A percentile compares a stretch with the other conserved stretches of the same genome.
Conservation (phyloP, 2,113 vertebrate genomes). For the Seriola dumerili region DNA sequence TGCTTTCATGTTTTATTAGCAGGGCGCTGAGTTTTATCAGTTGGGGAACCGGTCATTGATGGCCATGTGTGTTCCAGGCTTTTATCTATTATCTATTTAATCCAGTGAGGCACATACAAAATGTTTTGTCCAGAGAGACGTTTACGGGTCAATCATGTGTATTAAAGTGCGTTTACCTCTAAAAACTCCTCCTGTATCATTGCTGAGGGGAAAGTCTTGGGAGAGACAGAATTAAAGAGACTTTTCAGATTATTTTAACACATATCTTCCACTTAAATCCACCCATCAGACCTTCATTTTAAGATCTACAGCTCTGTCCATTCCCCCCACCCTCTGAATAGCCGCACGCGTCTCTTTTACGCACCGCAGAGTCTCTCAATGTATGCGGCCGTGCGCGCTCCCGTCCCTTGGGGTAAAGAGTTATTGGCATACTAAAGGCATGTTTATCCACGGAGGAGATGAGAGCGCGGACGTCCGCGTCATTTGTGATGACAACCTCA, state of each 20-base stretch:
- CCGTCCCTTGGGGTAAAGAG: conserved; percentile 65
- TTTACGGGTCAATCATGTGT: conserved; percentile 94
- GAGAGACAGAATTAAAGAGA: neutral
- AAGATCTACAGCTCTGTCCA: neutral
- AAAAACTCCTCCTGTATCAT: conserved; percentile 49
- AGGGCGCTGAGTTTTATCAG: conserved; percentile 97
- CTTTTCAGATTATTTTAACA: neutral
- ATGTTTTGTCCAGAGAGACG: conserved; percentile 84
- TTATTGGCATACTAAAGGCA: conserved; percentile 79
- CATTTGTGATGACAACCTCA: conserved; percentile 82
- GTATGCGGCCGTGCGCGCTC: conserved; percentile 72
- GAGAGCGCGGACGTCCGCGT: conserved; percentile 70
- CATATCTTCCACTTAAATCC: neutral
- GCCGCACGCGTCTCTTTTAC: conserved; percentile 35
- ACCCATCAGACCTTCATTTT: neutral
- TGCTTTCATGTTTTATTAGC: conserved; percentile 85
- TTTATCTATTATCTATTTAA: conserved; percentile 72
- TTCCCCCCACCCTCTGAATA: neutral
- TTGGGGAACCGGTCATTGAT: conserved; percentile 75
- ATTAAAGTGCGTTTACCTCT: conserved; percentile 89
- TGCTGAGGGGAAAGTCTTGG: conserved; percentile 22
- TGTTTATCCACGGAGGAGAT: conserved; percentile 77
- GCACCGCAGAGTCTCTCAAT: conserved; percentile 57
- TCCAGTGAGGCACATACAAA: conserved; percentile 78
- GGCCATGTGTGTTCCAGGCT: conserved; percentile 54